Base-by-base conservation (phyloP, 2,888 invertebrate genomes). In the Ypsolopha sequella region DNA sequence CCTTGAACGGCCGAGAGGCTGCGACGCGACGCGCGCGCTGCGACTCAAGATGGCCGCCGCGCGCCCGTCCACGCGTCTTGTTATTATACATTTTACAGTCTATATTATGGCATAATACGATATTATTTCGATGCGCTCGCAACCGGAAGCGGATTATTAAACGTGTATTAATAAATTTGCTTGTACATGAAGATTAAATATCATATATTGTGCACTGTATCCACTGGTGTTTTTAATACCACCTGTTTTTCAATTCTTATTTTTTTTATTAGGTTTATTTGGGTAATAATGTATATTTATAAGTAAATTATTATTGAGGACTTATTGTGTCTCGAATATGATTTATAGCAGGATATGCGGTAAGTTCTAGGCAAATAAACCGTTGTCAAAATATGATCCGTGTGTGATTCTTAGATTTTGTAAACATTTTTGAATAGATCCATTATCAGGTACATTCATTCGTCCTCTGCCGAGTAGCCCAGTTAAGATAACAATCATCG, bases 121-220 rank as follows among this genome's bases (percentile, higher is more conserved):
- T 77, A 73, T 78, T 75, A 70, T 78, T 78, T 77, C 62, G 62
- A 71, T 70, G 64, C 68, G 72, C 73, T 74, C 75, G 77, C 68
- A 61, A 62, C 67, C 63, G 67, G 70, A 73, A 70, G 61, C 70
- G 70, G 68, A 78, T 71, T 74, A 76, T 76, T 69, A 68, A 79
- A 80, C 75, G 80, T 84, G 85, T 86, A 86, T 80, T 90, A 87
- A 89, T 89, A 89, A 89, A 89, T 80, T 90, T 89, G 91, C 91
- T 91, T 91, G 90, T 91, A 91, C 89, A 91, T 91, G 91, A 90
- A 90, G 88, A 91, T 90, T 90, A 90, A 89, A 91, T 90, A 90
- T 90, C 88, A 88, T 91, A 91, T 91, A 91, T 90, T 90, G 90
- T 90, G 91, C 91, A 91, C 91, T 90, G 88, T 89, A 82, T 67